Percentiles rank a stretch among this genome's conserved stretches.
Evolutionary conservation across 2,113 vertebrate genomes (phyloP).

Genomic region (Channa argus): DNA sequence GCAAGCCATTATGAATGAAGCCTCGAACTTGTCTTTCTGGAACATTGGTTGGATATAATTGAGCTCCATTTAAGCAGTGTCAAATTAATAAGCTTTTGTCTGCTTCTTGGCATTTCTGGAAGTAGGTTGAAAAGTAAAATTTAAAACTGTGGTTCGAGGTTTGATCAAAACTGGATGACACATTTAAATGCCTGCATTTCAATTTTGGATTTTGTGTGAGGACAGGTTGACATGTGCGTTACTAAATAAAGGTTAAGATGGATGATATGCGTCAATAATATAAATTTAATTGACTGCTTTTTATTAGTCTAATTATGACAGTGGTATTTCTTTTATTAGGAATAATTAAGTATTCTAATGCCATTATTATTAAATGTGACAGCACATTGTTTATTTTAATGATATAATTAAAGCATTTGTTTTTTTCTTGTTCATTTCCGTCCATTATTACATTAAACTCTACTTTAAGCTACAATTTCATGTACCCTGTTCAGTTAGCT

Average conservation of each 20-base stretch:
- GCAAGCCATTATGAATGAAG: neutral
- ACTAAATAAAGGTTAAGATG: conserved; percentile 69
- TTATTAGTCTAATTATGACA: neutral
- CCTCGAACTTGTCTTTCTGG: neutral
- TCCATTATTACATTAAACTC: conserved; percentile 45
- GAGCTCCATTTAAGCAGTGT: conserved; percentile 15
- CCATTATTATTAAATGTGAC: neutral
- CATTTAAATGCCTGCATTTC: conserved; percentile 40
- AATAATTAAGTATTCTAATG: neutral
- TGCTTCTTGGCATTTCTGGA: conserved; percentile 27
- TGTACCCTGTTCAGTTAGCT: conserved; percentile 29
- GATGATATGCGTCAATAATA: conserved; percentile 53
- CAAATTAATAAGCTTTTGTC: conserved; percentile 12
- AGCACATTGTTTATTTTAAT: conserved; percentile 8
- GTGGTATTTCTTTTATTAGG: neutral
- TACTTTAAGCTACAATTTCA: conserved; percentile 29
- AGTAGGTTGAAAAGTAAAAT: conserved; percentile 13
- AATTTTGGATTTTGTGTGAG: conserved; percentile 60
- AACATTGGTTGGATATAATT: conserved; percentile 38
- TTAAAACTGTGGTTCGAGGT: conserved; percentile 11
- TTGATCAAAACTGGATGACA: conserved; percentile 46
- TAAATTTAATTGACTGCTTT: conserved; percentile 35
- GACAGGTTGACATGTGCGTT: conserved; percentile 44
- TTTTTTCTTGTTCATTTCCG: neutral
- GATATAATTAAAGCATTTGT: neutral